Evolutionary conservation across 2,113 vertebrate genomes (phyloP), one percentile per base, ranked within the genome.

Genomic region (Nicator chloris): DNA sequence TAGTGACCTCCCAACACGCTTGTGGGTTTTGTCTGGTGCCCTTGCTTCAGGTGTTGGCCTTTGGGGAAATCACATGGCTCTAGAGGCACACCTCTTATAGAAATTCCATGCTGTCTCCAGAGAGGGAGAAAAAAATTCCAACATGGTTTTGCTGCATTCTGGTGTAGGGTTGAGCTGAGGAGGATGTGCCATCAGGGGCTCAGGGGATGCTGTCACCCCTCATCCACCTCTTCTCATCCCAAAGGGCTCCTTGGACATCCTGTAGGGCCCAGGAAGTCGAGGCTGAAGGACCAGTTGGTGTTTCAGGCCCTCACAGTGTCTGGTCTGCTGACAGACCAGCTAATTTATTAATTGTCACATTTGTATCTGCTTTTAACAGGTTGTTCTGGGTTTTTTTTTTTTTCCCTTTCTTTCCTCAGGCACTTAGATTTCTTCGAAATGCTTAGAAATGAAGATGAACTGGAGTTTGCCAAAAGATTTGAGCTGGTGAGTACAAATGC

Each of bases 371-470:
- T 65, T 79, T 64, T 90, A 88, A 82, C 15, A 56, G 60, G 37
- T 24, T 66, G 12, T 26, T 72, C 28, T 39, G 51, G 7, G 9
- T 7, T 11, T 39, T 39, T 6, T 37, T 50, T 24, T 11, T 28
- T 27, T 6, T 1, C 9, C 31, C 3, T 85, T 70, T 75, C 24
- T 88, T 64, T 83, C 37, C 19, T 92, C 82, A 99, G 99, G 96
- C 99, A 99, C 97, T 98, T 99, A 98, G 99, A 99, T 97, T 99
- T 99, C 96, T 99, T 99, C 24, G 99, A 99, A 97, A 99, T 99
- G 98, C 98, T 99, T 91, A 98, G 99, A 97, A 99, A 99, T 90
- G 99, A 99, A 91, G 99, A 99, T 39, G 99, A 99, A 95, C 97
- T 99, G 97, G 98, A 99, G 97, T 98, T 99, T 98, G 99, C 99